These are phyloP conservation scores for Chiroxiphia lanceolata DNA, from an alignment of 2,797 vertebrate genomes.

Conservation along the genomic window DNA sequence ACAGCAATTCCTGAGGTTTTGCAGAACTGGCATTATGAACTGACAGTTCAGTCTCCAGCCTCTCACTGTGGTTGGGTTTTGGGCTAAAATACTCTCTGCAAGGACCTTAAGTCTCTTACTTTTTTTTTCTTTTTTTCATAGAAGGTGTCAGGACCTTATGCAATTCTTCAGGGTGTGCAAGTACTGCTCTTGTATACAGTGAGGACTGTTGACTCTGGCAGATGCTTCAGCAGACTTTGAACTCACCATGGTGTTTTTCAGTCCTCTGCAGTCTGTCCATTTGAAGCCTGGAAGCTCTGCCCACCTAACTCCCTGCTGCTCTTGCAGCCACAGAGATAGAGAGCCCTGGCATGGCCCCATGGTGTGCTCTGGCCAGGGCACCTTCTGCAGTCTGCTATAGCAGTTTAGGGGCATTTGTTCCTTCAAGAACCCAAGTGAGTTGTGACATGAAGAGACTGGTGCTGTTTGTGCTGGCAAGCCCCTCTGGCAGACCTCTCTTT, in stretches of 20 bases:
- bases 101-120: not conserved
- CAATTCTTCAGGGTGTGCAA: not conserved
- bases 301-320: not conserved
- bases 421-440: not conserved
- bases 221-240: constrained; percentile 3
- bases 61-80: not conserved
- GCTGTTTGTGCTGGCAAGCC: not conserved
- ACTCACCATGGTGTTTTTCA: not conserved
- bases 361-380: not conserved
- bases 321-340: not conserved
- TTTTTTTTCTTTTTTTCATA: not conserved
- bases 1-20: constrained; percentile 10
- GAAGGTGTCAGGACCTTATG: not conserved
- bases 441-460: not conserved
- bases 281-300: not conserved
- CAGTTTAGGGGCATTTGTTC: not conserved
- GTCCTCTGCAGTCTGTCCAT: not conserved
- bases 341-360: not conserved
- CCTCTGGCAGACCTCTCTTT: not conserved
- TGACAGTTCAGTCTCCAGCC: not conserved
- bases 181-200: not conserved
- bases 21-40: not conserved
- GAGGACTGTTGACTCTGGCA: constrained; percentile 18
- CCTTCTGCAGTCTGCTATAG: not conserved
- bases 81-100: not conserved